A percentile compares a stretch with the other conserved stretches of the same genome.
These are phyloP conservation scores for Forbesichthys papilliferus DNA, from an alignment of 2,113 vertebrate genomes.

Conservation along the genomic window DNA sequence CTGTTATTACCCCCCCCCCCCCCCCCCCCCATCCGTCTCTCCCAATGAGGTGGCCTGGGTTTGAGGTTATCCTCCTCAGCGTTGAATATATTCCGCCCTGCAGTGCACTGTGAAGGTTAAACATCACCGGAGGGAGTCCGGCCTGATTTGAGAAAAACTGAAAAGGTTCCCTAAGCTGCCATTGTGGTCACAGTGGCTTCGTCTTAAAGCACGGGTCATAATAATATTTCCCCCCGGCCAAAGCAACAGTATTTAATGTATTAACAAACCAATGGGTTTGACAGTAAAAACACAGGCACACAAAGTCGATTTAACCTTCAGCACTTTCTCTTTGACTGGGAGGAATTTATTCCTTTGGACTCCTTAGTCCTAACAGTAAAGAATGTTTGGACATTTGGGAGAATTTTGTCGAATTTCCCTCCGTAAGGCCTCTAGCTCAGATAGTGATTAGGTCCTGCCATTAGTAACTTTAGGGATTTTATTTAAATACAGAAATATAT, in stretches of 20 bases:
- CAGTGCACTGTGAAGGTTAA: slow-evolving; percentile 39
- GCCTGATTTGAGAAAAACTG: slow-evolving; percentile 21
- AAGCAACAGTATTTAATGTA: background rate
- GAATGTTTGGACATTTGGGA: too few species aligned
- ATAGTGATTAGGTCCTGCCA: slow-evolving; percentile 33
- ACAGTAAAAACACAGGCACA: slow-evolving; percentile 14
- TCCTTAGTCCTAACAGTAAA: too few species aligned
- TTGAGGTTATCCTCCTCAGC: slow-evolving; percentile 51
- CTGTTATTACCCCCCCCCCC: slow-evolving; percentile 41
- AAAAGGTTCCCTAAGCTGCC: slow-evolving; percentile 22
- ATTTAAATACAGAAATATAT: slow-evolving; percentile 53
- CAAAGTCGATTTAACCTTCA: background rate
- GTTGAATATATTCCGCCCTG: slow-evolving; percentile 13
- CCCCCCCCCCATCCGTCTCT: slow-evolving; percentile 1
- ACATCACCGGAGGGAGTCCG: slow-evolving; percentile 25
- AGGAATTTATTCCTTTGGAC: too few species aligned
- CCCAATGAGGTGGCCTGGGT: slow-evolving; percentile 25
- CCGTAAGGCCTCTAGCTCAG: slow-evolving; percentile 18
- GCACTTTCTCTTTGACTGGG: background rate
- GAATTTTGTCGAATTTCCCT: background rate
- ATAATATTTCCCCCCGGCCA: slow-evolving; percentile 31
- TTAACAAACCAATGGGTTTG: background rate
- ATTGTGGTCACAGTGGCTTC: slow-evolving; percentile 28
- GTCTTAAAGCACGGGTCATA: slow-evolving; percentile 15
- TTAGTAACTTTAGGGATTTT: slow-evolving; percentile 40